A percentile compares a stretch with the other conserved stretches of the same genome.
phyloP scores from a whole-genome alignment of 2,797 vertebrate genomes.

The Darevskia nairensis region DNA sequence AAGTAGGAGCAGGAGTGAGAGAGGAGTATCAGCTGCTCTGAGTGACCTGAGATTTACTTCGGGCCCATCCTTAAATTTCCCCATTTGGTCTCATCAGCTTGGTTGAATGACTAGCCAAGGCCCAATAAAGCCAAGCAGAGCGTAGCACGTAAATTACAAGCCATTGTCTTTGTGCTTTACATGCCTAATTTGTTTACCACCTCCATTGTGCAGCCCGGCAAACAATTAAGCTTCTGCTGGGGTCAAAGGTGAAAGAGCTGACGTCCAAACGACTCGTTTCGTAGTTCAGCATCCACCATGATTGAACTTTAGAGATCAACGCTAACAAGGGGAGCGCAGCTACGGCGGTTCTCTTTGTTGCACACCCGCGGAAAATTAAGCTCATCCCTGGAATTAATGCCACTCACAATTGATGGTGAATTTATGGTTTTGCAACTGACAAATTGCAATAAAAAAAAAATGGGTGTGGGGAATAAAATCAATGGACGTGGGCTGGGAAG shows the following conservation, averaged over 20 bases:
- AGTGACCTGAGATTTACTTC: background rate
- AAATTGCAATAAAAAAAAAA: conserved; percentile 58
- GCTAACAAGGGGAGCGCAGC: conserved; percentile 79
- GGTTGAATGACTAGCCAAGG: background rate
- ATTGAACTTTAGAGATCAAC: conserved; percentile 73
- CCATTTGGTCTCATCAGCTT: background rate
- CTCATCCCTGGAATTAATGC: conserved; percentile 77
- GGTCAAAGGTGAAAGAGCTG: conserved; percentile 76
- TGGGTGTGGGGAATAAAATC: background rate
- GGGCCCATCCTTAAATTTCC: background rate
- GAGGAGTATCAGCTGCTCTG: background rate
- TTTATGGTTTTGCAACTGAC: conserved; percentile 86
- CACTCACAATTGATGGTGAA: conserved; percentile 87
- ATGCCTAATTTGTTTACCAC: conserved; percentile 24
- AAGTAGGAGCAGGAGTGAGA: background rate
- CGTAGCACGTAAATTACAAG: conserved; percentile 3
- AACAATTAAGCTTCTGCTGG: conserved; percentile 76
- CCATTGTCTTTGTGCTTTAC: background rate
- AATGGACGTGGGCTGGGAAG: conserved; percentile 51
- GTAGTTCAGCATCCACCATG: conserved; percentile 66
- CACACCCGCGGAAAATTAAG: conserved; percentile 78
- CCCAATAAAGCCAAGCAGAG: background rate
- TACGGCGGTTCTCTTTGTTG: conserved; percentile 70
- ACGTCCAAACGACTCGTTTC: conserved; percentile 70
- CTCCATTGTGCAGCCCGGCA: conserved; percentile 50